phyloP scores from a whole-genome alignment of 35 echinoderm and acorn worm genomes.

The Anneissia japonica region DNA sequence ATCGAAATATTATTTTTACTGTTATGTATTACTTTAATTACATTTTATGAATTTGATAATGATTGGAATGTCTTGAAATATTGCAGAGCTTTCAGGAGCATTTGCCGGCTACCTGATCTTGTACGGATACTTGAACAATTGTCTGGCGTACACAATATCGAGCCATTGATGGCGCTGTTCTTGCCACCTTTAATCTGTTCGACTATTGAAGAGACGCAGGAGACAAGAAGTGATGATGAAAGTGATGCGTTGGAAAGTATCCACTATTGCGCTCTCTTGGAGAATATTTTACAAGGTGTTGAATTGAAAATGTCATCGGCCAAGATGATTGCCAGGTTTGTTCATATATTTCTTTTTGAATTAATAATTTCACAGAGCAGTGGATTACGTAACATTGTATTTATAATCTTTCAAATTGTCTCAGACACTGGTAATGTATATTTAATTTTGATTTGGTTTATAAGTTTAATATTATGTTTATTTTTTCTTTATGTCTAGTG shows the following conservation, averaged over 20 bases:
- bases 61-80: too few relatives aligned
- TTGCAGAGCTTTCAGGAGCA: slow-evolving; percentile 47
- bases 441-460: neutral
- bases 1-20: too few relatives aligned
- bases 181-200: slow-evolving; percentile 27
- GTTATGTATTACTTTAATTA: too few relatives aligned
- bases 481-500: neutral
- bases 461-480: neutral
- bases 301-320: neutral
- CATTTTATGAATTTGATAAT: too few relatives aligned
- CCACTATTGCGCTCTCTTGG: slow-evolving; percentile 7
- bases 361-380: neutral
- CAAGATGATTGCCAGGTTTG: slow-evolving; percentile 23
- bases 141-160: slow-evolving; percentile 48
- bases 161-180: slow-evolving; percentile 49
- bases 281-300: slow-evolving; percentile 27
- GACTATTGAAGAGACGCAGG: slow-evolving; percentile 4
- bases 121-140: slow-evolving; percentile 37
- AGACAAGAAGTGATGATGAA: neutral
- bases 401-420: too few relatives aligned
- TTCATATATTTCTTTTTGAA: neutral
- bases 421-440: too few relatives aligned
- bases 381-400: too few relatives aligned
- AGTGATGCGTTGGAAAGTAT: slow-evolving; percentile 13
- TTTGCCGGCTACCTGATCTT: slow-evolving; percentile 41